Conservation (phyloP, 2,113 vertebrate species). For the Malurus alboscapulatus region DNA sequence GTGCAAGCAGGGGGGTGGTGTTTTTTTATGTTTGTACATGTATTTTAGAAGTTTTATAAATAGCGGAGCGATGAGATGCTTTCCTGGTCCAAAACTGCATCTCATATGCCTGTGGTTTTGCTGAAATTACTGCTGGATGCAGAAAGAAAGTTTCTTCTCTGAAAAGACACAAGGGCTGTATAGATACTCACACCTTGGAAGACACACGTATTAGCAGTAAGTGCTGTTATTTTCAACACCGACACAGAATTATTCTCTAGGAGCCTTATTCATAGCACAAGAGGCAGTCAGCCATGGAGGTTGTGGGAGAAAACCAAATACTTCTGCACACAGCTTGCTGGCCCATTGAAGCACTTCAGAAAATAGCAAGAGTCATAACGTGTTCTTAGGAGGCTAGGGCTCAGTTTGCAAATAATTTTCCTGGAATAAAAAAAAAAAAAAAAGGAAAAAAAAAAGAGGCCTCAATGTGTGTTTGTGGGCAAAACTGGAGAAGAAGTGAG, state of each 20-base stretch:
- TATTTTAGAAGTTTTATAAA: conserved; percentile 38
- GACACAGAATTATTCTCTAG: background rate
- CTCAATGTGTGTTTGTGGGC: background rate
- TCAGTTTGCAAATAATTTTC: background rate
- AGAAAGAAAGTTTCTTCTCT: background rate
- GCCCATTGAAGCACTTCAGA: background rate
- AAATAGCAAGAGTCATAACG: background rate
- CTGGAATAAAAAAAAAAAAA: background rate
- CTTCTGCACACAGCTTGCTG: background rate
- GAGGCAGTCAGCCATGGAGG: fast-evolving
- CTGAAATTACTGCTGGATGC: background rate
- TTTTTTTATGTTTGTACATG: conserved; percentile 24
- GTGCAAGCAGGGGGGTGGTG: background rate
- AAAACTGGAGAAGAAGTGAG: background rate
- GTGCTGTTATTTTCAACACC: background rate
- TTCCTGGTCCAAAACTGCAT: background rate
- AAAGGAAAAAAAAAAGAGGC: background rate
- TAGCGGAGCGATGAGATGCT: background rate
- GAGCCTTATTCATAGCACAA: background rate
- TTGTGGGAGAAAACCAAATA: background rate
- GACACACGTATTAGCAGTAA: background rate
- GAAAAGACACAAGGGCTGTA: fast-evolving
- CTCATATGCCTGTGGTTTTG: background rate
- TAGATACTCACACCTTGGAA: background rate
- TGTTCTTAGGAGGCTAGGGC: background rate